Conservation (phyloP, 1,140 invertebrate genomes). For the Drosophila pruinosa region DNA sequence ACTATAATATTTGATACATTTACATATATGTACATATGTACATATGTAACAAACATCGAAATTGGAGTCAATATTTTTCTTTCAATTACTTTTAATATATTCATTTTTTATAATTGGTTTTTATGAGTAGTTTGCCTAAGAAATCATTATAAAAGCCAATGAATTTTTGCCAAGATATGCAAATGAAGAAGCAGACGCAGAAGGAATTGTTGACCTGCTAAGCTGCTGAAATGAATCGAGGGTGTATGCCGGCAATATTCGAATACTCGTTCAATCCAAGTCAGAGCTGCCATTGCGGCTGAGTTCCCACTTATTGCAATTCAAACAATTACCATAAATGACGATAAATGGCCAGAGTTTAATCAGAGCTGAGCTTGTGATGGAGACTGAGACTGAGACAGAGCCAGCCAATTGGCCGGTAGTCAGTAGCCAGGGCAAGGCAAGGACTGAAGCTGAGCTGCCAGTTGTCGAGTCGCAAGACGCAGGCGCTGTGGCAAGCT, state of each 20-base stretch:
- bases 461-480: background rate
- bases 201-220: background rate
- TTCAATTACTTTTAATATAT: too few species aligned
- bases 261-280: too few species aligned
- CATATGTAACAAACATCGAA: too few species aligned
- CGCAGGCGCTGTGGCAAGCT: constrained; percentile 40
- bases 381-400: background rate
- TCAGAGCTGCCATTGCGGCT: constrained; percentile 27
- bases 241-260: background rate
- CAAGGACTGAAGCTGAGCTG: background rate
- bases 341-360: constrained; percentile 66
- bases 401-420: constrained; percentile 15
- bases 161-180: background rate
- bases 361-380: constrained; percentile 56
- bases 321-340: constrained; percentile 71
- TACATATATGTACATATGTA: too few species aligned
- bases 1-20: too few species aligned
- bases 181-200: background rate
- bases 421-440: constrained; percentile 21
- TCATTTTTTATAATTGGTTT: too few species aligned
- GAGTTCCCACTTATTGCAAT: constrained; percentile 41
- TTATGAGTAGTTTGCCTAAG: too few species aligned
- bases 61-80: too few species aligned
- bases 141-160: background rate
- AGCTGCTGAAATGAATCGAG: background rate